These are phyloP conservation scores for Lottia scabra DNA, from an alignment of 2,888 invertebrate genomes.

Conservation along the genomic window DNA sequence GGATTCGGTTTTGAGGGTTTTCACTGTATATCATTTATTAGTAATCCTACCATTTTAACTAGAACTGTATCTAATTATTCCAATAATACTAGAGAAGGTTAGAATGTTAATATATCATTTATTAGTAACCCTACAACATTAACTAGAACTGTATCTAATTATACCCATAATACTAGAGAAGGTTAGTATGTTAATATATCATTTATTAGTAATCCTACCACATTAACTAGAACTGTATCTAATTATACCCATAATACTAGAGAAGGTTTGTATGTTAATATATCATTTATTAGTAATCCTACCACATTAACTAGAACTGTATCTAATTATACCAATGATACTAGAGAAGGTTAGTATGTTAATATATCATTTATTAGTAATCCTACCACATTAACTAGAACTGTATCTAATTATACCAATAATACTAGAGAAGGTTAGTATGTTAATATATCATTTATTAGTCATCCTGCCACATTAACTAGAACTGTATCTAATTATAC, in stretches of 20 bases:
- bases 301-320: slow-evolving; percentile 48
- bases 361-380: slow-evolving; percentile 49
- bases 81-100: slow-evolving; percentile 39
- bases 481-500: slow-evolving; percentile 52
- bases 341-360: slow-evolving; percentile 49
- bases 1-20: too few species aligned
- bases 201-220: slow-evolving; percentile 31
- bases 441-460: slow-evolving; percentile 56
- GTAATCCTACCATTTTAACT: slow-evolving; percentile 35
- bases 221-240: slow-evolving; percentile 51
- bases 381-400: slow-evolving; percentile 43
- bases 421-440: slow-evolving; percentile 42
- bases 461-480: slow-evolving; percentile 35
- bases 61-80: slow-evolving; percentile 52
- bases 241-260: slow-evolving; percentile 42
- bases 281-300: slow-evolving; percentile 38
- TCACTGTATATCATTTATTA: slow-evolving; percentile 51
- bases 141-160: slow-evolving; percentile 52
- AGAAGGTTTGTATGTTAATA: slow-evolving; percentile 54
- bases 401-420: slow-evolving; percentile 48
- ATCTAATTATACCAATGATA: slow-evolving; percentile 44
- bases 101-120: slow-evolving; percentile 58
- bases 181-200: slow-evolving; percentile 59
- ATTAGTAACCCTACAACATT: slow-evolving; percentile 34
- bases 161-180: slow-evolving; percentile 38